Evolutionary conservation across 2,797 vertebrate species (phyloP).

Genomic region (Lepus townsendii): DNA sequence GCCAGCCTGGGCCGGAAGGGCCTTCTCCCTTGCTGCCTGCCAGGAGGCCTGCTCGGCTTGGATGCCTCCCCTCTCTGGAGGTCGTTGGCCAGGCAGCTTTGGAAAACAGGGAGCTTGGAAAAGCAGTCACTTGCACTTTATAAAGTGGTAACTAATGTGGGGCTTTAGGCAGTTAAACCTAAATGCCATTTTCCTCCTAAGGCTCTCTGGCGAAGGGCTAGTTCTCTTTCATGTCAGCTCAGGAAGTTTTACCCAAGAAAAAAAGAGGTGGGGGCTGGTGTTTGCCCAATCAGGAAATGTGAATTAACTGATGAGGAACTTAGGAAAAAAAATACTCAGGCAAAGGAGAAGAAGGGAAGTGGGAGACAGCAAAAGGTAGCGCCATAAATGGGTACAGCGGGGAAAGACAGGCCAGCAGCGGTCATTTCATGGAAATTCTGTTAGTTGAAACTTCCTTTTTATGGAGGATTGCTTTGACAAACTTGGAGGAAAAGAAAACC

Average conservation of each 20-base stretch:
- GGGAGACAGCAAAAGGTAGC: neutral
- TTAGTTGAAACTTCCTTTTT: neutral
- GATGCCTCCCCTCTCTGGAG: neutral
- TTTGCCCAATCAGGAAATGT: conserved; percentile 83
- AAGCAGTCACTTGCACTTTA: conserved; percentile 77
- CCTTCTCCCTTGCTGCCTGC: conserved; percentile 32
- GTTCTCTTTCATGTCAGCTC: conserved; percentile 70
- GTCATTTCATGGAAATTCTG: neutral
- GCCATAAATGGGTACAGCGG: neutral
- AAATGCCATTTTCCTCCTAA: conserved; percentile 59
- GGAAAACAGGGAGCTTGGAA: conserved; percentile 60
- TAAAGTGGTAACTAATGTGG: conserved; percentile 70
- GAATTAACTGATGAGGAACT: conserved; percentile 68
- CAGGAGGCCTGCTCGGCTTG: neutral
- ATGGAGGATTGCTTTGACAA: conserved; percentile 44
- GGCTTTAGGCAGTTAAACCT: conserved; percentile 67
- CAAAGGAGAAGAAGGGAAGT: conserved; percentile 33
- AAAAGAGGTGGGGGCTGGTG: neutral
- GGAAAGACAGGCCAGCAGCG: neutral
- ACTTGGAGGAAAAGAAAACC: neutral
- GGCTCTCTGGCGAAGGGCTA: conserved; percentile 66
- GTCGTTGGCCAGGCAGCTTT: conserved; percentile 52
- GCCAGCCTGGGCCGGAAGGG: neutral
- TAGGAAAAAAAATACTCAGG: conserved; percentile 1
- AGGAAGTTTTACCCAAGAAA: conserved; percentile 82